Evolutionary conservation across 2,888 invertebrate species (phyloP), one percentile per base, ranked within the genome.

Genomic region (Microplitis deprimator): DNA sequence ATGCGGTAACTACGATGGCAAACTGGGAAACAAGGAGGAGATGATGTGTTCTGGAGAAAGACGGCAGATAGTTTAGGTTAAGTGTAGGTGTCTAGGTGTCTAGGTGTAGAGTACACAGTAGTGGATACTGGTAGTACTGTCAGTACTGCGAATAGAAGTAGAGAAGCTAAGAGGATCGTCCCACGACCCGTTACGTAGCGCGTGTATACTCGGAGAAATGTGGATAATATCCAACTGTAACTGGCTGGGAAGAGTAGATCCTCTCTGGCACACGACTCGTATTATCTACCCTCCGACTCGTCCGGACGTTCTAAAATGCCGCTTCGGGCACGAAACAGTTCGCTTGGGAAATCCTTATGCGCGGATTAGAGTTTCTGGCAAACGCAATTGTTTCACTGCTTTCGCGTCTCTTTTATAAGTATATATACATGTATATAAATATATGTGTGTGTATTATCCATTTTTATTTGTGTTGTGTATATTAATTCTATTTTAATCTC

Each of bases 331-430:
- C 62, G 60, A 69, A 76, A 80, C 77, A 68, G 70, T 77, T 78
- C 77, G 78, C 76, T 67, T 73, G 77, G 76, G 75, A 79, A 81
- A 80, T 77, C 68, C 79, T 80, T 77, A 76, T 70, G 60, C 74
- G 61, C 61, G 78, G 79, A 80, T 80, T 79, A 81, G 69, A 78
- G 73, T 69, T 50, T 69, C 64, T 60, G 38, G 60, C 65, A 69
- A 50, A 59, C 60, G 68, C 62, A 77, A 77, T 69, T 77, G 70
- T 70, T 73, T 73, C 62, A 64, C 73, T 62, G 67, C 67, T 62
- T 73, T 73, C 73, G 62, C 38, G 67, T 77, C 61, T 77, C 50
- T 72, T 59, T 4, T 68, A 20, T 50, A 7, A 20, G 7, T 39
- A 17, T 67, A 13, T 29, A 67, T n/a, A n/a, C n/a, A n/a, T n/a